A percentile compares a stretch with the other conserved stretches of the same genome.
Conservation (phyloP, 92 coral and sea anemone species). For the Heteractis magnifica region DNA sequence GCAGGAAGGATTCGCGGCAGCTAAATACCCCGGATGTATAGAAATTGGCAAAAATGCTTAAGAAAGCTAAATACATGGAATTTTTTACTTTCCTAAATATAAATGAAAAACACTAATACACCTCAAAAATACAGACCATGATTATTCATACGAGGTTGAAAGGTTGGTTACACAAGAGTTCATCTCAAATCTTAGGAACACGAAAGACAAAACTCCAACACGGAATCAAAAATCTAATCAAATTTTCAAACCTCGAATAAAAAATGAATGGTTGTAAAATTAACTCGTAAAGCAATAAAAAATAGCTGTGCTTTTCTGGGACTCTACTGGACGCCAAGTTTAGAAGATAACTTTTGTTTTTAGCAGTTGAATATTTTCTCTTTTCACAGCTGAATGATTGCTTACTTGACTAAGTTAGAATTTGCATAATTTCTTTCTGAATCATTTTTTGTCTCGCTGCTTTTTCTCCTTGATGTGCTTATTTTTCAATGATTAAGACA, state of each 20-base stretch:
- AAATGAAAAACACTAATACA: background rate
- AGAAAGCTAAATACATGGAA: background rate
- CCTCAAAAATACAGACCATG: background rate
- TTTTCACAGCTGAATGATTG: slow-evolving; percentile 8
- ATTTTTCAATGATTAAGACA: slow-evolving; percentile 13
- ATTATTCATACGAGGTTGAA: background rate
- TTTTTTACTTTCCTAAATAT: background rate
- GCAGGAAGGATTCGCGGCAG: background rate
- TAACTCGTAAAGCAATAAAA: background rate
- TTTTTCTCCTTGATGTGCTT: slow-evolving; percentile 16
- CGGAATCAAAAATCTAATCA: background rate
- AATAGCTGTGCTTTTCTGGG: background rate
- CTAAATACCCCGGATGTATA: slow-evolving; percentile 1
- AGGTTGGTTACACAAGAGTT: background rate
- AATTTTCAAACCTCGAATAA: background rate
- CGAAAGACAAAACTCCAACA: background rate
- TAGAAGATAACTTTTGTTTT: background rate
- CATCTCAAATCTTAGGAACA: background rate
- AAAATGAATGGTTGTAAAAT: background rate
- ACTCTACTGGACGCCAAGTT: background rate
- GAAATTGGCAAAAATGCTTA: background rate
- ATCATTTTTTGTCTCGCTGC: slow-evolving; percentile 16
- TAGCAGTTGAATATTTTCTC: background rate
- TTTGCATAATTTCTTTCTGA: slow-evolving; percentile 33
- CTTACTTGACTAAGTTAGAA: slow-evolving; percentile 7